Percentiles rank a stretch among this genome's conserved stretches.
Conservation (phyloP, 2,113 vertebrate genomes). For the Gnathonemus longibarbis region DNA sequence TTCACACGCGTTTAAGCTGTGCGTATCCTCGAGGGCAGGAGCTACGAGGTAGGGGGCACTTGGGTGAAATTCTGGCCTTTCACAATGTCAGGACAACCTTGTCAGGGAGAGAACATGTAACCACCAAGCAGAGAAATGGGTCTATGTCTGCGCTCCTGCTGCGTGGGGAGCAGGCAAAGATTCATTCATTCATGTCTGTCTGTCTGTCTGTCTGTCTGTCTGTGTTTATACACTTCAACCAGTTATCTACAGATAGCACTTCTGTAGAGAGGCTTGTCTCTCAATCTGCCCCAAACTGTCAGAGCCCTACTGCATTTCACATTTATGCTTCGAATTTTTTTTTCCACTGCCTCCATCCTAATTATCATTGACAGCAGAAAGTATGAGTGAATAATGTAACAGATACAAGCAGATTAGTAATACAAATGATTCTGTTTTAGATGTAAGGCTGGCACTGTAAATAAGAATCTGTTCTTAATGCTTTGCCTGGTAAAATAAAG, state of each 20-base stretch:
- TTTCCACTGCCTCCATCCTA: neutral
- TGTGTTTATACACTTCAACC: neutral
- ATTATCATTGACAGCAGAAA: neutral
- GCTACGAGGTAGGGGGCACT: neutral
- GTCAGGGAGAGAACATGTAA: neutral
- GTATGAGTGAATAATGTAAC: neutral
- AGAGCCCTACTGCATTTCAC: neutral
- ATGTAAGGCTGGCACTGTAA: neutral
- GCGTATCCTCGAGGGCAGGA: neutral
- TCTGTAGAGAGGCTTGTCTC: neutral
- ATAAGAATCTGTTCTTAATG: too few relatives aligned
- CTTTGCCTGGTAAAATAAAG: too few relatives aligned
- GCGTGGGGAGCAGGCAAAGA: neutral
- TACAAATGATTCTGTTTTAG: neutral
- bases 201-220: neutral
- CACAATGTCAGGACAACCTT: neutral
- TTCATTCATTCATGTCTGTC: neutral
- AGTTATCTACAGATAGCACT: neutral
- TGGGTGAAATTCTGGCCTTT: neutral
- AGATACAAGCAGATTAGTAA: neutral
- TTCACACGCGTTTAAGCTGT: neutral
- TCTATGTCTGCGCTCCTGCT: neutral
- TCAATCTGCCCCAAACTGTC: neutral
- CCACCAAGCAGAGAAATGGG: neutral
- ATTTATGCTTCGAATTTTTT: neutral